A percentile compares a stretch with the other conserved stretches of the same genome.
These are phyloP conservation scores for Muschampia plurimacula DNA, from an alignment of 2,888 invertebrate genomes.

Conservation along the genomic window DNA sequence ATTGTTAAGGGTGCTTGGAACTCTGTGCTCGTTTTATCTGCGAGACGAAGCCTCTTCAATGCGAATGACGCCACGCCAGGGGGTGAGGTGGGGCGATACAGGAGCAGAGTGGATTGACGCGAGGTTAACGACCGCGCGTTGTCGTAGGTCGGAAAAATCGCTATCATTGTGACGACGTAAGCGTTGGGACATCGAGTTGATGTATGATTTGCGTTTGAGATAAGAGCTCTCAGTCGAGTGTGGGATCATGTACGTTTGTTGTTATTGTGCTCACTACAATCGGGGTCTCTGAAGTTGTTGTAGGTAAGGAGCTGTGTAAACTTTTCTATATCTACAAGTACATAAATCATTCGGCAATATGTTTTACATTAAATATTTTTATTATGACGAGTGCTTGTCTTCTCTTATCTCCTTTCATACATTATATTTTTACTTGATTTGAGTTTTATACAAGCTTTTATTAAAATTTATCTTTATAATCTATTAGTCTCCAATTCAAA, in stretches of 20 bases:
- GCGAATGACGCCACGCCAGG: slow-evolving; percentile 50
- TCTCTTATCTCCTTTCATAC: too few species aligned
- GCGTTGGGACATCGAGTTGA: slow-evolving; percentile 23
- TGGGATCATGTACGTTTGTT: slow-evolving; percentile 15
- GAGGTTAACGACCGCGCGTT: slow-evolving; percentile 58
- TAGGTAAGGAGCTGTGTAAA: background rate
- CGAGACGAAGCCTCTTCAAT: slow-evolving; percentile 57
- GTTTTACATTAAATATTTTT: too few species aligned
- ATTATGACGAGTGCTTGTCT: too few species aligned
- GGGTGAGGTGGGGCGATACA: slow-evolving; percentile 29
- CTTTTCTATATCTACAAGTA: background rate
- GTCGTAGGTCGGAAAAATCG: slow-evolving; percentile 53
- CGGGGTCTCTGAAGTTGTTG: background rate
- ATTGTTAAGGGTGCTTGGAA: slow-evolving; percentile 58
- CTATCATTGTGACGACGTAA: slow-evolving; percentile 41
- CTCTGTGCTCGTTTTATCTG: slow-evolving; percentile 70
- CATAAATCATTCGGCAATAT: too few species aligned
- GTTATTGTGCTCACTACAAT: background rate
- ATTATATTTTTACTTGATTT: too few species aligned
- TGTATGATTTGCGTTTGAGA: slow-evolving; percentile 23
- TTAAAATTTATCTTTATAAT: too few species aligned
- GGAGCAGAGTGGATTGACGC: slow-evolving; percentile 42
- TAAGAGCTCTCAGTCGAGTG: slow-evolving; percentile 28
- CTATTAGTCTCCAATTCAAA: too few species aligned
- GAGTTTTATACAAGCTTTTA: too few species aligned